Evolutionary conservation across 2,797 vertebrate genomes (phyloP).

Genomic region (Eupleurogrammus muticus): DNA sequence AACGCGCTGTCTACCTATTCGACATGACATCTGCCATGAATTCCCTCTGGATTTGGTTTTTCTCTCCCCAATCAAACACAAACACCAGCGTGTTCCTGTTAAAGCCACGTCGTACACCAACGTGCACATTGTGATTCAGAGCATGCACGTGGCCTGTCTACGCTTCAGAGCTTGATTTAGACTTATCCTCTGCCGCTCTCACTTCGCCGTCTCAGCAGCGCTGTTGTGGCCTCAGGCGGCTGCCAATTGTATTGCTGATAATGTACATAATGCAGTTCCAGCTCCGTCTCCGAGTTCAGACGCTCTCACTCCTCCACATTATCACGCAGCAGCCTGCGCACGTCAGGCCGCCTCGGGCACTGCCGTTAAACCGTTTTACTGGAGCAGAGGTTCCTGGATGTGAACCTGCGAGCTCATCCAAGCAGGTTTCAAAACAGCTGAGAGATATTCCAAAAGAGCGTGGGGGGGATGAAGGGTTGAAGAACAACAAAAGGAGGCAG

Average conservation of each 20-base stretch:
- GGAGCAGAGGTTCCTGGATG: conserved; percentile 63
- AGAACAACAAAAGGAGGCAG: conserved; percentile 42
- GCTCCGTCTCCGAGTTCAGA: conserved; percentile 67
- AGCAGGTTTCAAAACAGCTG: conserved; percentile 35
- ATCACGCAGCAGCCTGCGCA: conserved; percentile 56
- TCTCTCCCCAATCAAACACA: conserved; percentile 52
- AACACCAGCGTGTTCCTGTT: conserved; percentile 39
- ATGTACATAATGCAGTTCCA: conserved; percentile 66
- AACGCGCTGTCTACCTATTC: conserved; percentile 61
- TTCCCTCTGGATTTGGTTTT: conserved; percentile 39
- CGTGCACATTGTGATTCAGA: conserved; percentile 52
- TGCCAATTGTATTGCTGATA: conserved; percentile 61
- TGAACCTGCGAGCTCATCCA: conserved; percentile 62
- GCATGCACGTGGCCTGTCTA: conserved; percentile 37
- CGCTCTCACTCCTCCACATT: conserved; percentile 62
- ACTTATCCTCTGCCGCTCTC: conserved; percentile 58
- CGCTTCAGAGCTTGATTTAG: conserved; percentile 65
- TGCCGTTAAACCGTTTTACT: conserved; percentile 67
- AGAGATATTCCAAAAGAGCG: conserved; percentile 38
- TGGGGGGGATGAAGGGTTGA: conserved; percentile 53
- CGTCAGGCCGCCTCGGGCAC: conserved; percentile 55
- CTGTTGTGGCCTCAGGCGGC: conserved; percentile 75
- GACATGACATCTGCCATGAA: conserved; percentile 56
- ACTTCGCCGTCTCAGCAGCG: conserved; percentile 61
- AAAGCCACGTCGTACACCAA: conserved; percentile 15